Conservation (phyloP, 64 coral and sea anemone species). For the Montipora foliosa region DNA sequence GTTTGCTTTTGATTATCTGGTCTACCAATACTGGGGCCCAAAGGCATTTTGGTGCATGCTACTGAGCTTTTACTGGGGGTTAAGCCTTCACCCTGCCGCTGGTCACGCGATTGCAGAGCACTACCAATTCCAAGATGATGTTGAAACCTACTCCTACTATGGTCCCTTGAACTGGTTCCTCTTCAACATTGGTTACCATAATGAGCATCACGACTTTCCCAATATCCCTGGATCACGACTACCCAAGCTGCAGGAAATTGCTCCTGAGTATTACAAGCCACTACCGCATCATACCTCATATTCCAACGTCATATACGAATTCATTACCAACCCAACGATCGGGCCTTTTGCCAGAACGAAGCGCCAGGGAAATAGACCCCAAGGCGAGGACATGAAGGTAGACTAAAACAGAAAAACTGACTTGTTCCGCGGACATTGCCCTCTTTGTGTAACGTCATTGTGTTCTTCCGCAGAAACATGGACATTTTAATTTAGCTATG, state of each 20-base stretch:
- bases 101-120: conserved; percentile 98
- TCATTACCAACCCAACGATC: conserved; percentile 87
- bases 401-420: background rate
- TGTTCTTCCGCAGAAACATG: background rate
- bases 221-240: conserved; percentile 94
- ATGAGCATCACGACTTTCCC: conserved; percentile 98
- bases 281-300: conserved; percentile 93
- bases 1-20: conserved; percentile 65
- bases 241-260: conserved; percentile 87
- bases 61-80: conserved; percentile 71
- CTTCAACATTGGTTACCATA: conserved; percentile 98
- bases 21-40: conserved; percentile 86
- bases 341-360: conserved; percentile 96
- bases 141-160: conserved; percentile 96
- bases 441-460: background rate
- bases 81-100: conserved; percentile 95
- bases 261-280: conserved; percentile 88
- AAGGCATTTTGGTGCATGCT: conserved; percentile 89
- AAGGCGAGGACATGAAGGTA: background rate
- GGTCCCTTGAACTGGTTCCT: conserved; percentile 89
- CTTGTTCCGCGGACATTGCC: background rate
- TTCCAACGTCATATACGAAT: conserved; percentile 90
- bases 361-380: conserved; percentile 47
- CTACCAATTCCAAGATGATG: conserved; percentile 89
- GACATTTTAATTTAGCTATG: background rate